Percentiles rank a stretch among this genome's conserved stretches.
Conservation (phyloP, 2,888 invertebrate genomes). For the Campoletis raptor region DNA sequence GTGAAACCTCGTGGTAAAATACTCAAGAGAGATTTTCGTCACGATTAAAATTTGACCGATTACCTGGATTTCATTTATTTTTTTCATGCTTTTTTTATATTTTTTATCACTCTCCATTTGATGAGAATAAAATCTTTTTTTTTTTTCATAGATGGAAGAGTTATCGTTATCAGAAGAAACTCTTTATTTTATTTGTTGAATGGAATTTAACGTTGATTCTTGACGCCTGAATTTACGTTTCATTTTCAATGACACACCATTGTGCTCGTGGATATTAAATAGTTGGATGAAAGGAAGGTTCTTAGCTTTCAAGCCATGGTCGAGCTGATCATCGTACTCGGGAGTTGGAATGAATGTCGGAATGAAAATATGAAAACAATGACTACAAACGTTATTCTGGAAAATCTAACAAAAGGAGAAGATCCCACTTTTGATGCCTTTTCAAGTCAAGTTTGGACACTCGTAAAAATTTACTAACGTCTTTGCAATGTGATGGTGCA, state of each 20-base stretch:
- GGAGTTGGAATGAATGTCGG: slow-evolving; percentile 1
- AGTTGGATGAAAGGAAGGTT: neutral
- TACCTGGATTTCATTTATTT: neutral
- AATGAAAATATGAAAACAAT: neutral
- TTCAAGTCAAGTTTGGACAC: slow-evolving; percentile 8
- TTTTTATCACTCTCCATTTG: neutral
- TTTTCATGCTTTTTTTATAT: neutral
- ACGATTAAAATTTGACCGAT: slow-evolving; percentile 34
- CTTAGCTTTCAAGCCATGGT: neutral
- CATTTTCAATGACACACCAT: slow-evolving; percentile 33
- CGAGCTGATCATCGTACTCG: neutral
- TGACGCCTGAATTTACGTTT: slow-evolving; percentile 17
- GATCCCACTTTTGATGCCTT: neutral
- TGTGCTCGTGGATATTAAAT: slow-evolving; percentile 28
- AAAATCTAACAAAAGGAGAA: neutral
- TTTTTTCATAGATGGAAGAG: neutral
- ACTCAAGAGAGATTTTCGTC: slow-evolving; percentile 36
- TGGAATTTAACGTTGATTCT: slow-evolving; percentile 45
- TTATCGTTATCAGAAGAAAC: neutral
- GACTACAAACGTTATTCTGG: neutral
- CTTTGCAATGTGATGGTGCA: neutral
- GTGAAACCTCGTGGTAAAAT: slow-evolving; percentile 34
- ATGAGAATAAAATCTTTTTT: neutral
- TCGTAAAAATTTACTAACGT: slow-evolving; percentile 32
- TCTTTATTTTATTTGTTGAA: slow-evolving; percentile 6